phyloP scores from a whole-genome alignment of 2,888 invertebrate species.

The Drosophila differens region DNA sequence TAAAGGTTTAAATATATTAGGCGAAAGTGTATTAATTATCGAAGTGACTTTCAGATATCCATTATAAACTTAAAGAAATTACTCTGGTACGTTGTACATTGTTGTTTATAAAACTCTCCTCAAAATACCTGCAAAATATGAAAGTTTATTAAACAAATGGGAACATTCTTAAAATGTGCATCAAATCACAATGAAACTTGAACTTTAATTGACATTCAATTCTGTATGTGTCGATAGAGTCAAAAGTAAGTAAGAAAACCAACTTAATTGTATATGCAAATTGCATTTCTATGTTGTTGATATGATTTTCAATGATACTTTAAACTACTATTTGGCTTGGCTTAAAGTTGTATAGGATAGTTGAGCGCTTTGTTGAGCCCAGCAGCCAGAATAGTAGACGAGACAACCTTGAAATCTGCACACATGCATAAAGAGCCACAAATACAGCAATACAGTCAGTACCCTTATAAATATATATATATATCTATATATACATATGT shows the following conservation, averaged over 20 bases:
- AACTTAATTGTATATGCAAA: background rate
- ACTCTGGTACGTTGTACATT: no score
- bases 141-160: background rate
- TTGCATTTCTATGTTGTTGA: background rate
- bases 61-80: background rate
- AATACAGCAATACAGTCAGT: background rate
- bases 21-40: background rate
- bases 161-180: background rate
- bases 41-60: background rate
- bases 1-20: background rate
- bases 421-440: constrained; percentile 11
- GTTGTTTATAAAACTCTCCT: background rate
- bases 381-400: constrained; percentile 19
- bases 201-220: background rate
- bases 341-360: background rate
- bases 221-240: background rate
- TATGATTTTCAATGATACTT: background rate
- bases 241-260: background rate
- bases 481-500: constrained; percentile 5
- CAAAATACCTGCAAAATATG: background rate
- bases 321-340: background rate
- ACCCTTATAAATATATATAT: background rate
- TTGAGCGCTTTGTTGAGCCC: background rate
- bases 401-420: constrained; percentile 43
- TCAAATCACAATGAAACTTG: background rate